These are phyloP conservation scores for Cinara cedri DNA, from an alignment of 2,888 invertebrate species.

Conservation along the genomic window DNA sequence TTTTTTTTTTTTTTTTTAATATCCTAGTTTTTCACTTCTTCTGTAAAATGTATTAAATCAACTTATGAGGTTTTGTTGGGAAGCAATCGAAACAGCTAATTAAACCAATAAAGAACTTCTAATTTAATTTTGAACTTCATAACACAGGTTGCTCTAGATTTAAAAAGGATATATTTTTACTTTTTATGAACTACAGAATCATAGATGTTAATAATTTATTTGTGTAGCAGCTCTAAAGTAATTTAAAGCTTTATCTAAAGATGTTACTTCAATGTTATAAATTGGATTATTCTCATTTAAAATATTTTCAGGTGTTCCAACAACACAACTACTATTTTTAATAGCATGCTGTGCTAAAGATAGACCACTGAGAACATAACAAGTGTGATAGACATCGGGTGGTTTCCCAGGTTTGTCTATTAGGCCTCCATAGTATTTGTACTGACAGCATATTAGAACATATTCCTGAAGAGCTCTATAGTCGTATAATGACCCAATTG, in stretches of 20 bases:
- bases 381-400: constrained; percentile 95
- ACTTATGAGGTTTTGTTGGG: no score
- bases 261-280: constrained; percentile 79
- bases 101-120: neutral
- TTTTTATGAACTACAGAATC: neutral
- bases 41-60: no score
- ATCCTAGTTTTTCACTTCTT: no score
- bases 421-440: constrained; percentile 79
- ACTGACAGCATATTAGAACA: constrained; percentile 90
- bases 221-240: constrained; percentile 62
- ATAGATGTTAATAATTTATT: constrained; percentile 13
- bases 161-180: neutral
- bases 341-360: constrained; percentile 83
- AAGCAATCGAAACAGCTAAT: no score
- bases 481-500: constrained; percentile 71
- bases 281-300: constrained; percentile 66
- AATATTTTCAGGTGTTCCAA: constrained; percentile 53
- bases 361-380: constrained; percentile 93
- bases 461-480: constrained; percentile 92
- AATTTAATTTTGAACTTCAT: constrained; percentile 20
- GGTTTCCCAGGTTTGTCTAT: constrained; percentile 85
- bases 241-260: constrained; percentile 66
- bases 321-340: constrained; percentile 23
- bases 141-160: constrained; percentile 15
- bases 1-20: no score